phyloP scores from a whole-genome alignment of 2,888 invertebrate species.

The Dromius quadrimaculatus region DNA sequence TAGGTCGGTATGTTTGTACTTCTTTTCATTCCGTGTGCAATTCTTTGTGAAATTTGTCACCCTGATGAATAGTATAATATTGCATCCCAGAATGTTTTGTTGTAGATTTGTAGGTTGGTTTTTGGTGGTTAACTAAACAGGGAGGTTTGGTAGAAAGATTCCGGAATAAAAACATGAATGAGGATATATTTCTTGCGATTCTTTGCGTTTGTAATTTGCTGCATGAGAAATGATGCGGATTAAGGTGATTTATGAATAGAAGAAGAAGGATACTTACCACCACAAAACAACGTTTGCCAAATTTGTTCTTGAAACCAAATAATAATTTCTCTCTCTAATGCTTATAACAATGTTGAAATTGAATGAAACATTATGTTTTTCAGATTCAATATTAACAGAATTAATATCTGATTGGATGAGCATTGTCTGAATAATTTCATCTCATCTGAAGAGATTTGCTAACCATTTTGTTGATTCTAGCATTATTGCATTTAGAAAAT shows the following conservation, averaged over 20 bases:
- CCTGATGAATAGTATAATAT: slow-evolving; percentile 43
- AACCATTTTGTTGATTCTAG: too few relatives aligned
- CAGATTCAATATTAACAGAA: too few relatives aligned
- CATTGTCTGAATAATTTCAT: too few relatives aligned
- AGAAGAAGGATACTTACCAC: slow-evolving; percentile 5
- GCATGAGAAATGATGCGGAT: slow-evolving; percentile 8
- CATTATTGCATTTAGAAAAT: too few relatives aligned
- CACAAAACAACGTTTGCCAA: too few relatives aligned
- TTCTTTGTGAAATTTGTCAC: slow-evolving; percentile 50
- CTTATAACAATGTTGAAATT: too few relatives aligned
- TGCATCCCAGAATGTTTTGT: slow-evolving; percentile 38
- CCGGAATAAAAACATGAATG: slow-evolving; percentile 1
- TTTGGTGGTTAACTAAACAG: neutral
- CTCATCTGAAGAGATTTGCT: too few relatives aligned
- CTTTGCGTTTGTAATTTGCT: slow-evolving; percentile 10
- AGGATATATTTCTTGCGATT: slow-evolving; percentile 22
- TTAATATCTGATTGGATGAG: too few relatives aligned
- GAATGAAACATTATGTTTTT: too few relatives aligned
- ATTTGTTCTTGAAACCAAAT: too few relatives aligned
- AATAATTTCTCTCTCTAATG: too few relatives aligned
- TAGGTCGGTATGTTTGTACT: slow-evolving; percentile 17
- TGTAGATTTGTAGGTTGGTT: slow-evolving; percentile 22
- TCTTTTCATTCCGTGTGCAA: slow-evolving; percentile 25
- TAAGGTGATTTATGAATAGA: slow-evolving; percentile 9
- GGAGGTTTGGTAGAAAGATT: neutral